Evolutionary conservation across 2,797 vertebrate species (phyloP).

Genomic region (Urocyon cinereoargenteus): DNA sequence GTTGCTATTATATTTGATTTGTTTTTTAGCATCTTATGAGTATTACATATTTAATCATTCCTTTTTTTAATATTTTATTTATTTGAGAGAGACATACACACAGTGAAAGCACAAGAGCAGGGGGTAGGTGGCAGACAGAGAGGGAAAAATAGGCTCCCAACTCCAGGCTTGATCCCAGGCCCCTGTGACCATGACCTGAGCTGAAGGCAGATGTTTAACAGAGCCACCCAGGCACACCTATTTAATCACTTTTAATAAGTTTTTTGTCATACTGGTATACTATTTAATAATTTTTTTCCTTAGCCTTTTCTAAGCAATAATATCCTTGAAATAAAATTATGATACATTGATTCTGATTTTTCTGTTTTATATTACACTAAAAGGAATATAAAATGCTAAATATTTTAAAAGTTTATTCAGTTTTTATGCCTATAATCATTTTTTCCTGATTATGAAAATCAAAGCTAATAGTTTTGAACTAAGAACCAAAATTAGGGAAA

Average conservation of each 20-base stretch:
- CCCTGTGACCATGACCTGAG: neutral
- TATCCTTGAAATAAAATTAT: neutral
- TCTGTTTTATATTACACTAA: neutral
- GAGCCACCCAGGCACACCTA: neutral
- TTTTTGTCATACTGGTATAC: neutral
- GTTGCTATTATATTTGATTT: neutral
- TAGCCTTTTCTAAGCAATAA: neutral
- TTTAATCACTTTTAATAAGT: neutral
- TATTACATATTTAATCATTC: neutral
- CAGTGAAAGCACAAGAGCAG: neutral
- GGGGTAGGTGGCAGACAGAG: neutral
- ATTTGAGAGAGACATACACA: neutral
- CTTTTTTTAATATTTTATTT: neutral
- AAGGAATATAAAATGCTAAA: neutral
- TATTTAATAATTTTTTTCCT: neutral
- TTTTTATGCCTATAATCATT: neutral
- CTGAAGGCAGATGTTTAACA: neutral
- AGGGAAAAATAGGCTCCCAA: neutral
- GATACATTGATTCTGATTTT: neutral
- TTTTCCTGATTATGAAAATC: neutral
- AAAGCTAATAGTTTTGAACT: conserved; percentile 3
- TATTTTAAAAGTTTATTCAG: neutral
- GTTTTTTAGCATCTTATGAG: neutral
- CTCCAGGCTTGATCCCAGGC: no score
- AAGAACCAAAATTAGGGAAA: neutral